Percentiles rank a stretch among this genome's conserved stretches.
phyloP scores from a whole-genome alignment of 2,888 invertebrate genomes.

The Philereme vetulata region DNA sequence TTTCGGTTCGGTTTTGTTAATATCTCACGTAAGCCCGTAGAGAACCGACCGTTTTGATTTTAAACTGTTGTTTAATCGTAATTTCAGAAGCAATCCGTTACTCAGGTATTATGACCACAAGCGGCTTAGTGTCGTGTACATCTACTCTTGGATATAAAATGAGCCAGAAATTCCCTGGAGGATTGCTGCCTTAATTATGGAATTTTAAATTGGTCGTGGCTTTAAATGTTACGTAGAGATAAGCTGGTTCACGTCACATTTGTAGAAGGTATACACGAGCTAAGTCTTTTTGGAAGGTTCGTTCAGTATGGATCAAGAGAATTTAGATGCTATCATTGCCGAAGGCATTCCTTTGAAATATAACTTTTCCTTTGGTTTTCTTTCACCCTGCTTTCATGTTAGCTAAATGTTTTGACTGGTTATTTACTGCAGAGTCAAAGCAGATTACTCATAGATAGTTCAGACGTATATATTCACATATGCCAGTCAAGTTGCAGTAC shows the following conservation, averaged over 20 bases:
- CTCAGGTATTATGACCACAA: conserved; percentile 15
- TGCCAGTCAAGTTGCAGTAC: neutral
- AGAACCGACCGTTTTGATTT: conserved; percentile 31
- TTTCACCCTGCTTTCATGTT: no score
- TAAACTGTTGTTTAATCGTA: conserved; percentile 35
- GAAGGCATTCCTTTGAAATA: no score
- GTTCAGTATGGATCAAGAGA: no score
- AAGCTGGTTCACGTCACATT: conserved; percentile 20
- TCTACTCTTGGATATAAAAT: conserved; percentile 18
- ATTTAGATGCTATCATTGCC: no score
- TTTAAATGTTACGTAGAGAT: conserved; percentile 19
- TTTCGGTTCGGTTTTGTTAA: no score
- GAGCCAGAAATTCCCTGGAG: conserved; percentile 25
- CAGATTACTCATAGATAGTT: no score
- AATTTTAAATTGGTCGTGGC: conserved; percentile 23
- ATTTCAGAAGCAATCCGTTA: conserved; percentile 39
- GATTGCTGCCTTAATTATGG: conserved; percentile 25
- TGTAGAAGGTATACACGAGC: conserved; percentile 1
- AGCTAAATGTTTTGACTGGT: no score
- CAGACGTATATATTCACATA: neutral
- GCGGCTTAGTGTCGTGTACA: conserved; percentile 11
- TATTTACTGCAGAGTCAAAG: no score
- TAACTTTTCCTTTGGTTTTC: no score
- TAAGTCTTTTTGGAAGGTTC: neutral
- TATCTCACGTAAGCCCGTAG: conserved; percentile 6